phyloP scores from a whole-genome alignment of 2,888 invertebrate genomes.

The Acleris cristana region DNA sequence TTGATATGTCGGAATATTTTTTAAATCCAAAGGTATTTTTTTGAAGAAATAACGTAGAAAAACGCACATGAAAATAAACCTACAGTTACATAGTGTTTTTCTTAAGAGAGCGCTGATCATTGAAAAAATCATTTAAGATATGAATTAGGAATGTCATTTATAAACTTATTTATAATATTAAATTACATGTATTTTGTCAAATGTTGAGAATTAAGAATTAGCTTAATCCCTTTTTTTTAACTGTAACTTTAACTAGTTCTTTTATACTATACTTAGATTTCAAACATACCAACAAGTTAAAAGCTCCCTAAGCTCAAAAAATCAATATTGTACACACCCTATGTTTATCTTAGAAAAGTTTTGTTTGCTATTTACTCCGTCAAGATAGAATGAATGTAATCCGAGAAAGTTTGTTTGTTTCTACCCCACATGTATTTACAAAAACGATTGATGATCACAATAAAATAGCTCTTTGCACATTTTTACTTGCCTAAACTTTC shows the following conservation, averaged over 20 bases:
- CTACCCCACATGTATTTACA: constrained; percentile 18
- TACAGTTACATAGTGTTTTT: no score
- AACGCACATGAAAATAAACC: background rate
- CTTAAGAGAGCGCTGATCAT: no score
- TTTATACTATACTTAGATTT: background rate
- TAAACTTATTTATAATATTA: no score
- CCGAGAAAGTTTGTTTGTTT: constrained; percentile 61
- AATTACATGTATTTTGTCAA: no score
- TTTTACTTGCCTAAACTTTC: background rate
- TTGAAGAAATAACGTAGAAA: background rate
- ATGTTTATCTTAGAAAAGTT: constrained; percentile 4
- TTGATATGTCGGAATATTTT: constrained; percentile 1
- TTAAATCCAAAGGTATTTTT: background rate
- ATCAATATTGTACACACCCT: background rate
- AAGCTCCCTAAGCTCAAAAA: background rate
- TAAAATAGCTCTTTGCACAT: background rate
- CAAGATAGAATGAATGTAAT: constrained; percentile 46
- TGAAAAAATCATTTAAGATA: no score
- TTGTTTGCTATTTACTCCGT: constrained; percentile 6
- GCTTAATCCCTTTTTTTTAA: background rate
- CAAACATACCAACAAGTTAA: background rate
- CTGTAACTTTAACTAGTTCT: background rate
- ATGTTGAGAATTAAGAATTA: no score
- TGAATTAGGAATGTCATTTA: no score
- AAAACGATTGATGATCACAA: constrained; percentile 7